Evolutionary conservation across 1,140 invertebrate genomes (phyloP), one percentile per base, ranked within the genome.

Genomic region (Telenomus remus): DNA sequence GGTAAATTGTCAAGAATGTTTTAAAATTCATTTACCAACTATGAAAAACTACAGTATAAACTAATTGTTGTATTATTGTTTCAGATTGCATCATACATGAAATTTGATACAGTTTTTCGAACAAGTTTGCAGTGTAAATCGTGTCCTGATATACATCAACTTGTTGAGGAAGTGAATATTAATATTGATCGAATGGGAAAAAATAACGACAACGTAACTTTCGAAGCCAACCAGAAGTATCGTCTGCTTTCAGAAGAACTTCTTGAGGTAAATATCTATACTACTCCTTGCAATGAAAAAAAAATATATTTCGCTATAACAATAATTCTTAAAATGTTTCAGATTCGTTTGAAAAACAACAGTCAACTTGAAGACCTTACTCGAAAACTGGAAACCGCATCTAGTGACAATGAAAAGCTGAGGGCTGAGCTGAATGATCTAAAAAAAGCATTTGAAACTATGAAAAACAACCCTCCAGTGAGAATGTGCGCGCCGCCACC

Each of bases 341-440:
- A 48, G 46, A 19, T 48, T 48, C 46, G 14, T 19, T 48, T 9
- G 8, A 48, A 27, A 19, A 48, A 12, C 19, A 15, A 48, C 6
- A 19, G 14, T 8, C 15, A 19, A 48, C 7, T 48, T 16, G 14
- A 48, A 10, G 46, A 48, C 9, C 7, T 48, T 1, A 48, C 8
- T 8, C 1, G 1, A 10, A 48, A 19, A 48, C 9, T 48, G 2
- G 5, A 48, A 19, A 48, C 6, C 19, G 46, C 15, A 44, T 13
- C 12, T 4, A 13, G 12, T 2, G 11, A n/a, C 11, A 44, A 44
- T 7, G 43, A 44, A 44, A 44, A 14, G n/a, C 13, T 44, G 11
- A 44, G 12, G 12, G 43, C 11, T 3, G n/a, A 44, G 13, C 15
- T 47, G 11, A 10, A 66, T 12, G 55, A 13, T 7, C 34, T 85